phyloP scores from a whole-genome alignment of 1,140 invertebrate genomes.

The Sitodiplosis mosellana region DNA sequence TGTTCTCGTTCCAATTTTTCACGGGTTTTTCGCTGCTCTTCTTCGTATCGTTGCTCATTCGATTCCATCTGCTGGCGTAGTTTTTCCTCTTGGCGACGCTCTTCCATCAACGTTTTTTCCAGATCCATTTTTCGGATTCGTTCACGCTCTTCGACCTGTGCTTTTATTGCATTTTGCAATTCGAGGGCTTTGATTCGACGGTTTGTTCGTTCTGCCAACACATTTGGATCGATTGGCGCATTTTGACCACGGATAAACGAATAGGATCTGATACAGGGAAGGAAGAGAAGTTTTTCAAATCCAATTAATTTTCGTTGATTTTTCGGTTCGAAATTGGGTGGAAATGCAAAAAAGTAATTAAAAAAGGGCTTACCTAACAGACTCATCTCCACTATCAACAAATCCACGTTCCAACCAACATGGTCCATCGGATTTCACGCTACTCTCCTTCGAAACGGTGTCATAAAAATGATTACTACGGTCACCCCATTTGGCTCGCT shows the following conservation, averaged over 20 bases:
- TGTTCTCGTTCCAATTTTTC: conserved; percentile 34
- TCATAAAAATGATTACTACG: conserved; percentile 11
- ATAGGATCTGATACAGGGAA: not conserved
- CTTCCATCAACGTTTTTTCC: conserved; percentile 33
- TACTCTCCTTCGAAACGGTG: not conserved
- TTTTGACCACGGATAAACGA: conserved; percentile 45
- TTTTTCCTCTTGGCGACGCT: conserved; percentile 37
- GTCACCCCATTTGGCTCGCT: conserved; percentile 41
- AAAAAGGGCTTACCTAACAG: not conserved
- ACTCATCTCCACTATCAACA: conserved; percentile 21
- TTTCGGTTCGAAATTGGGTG: conserved; percentile 24
- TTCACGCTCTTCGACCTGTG: conserved; percentile 45
- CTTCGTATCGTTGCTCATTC: conserved; percentile 32
- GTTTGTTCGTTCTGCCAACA: conserved; percentile 38
- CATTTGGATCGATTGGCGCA: conserved; percentile 36
- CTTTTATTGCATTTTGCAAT: conserved; percentile 44
- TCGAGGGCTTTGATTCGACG: conserved; percentile 41
- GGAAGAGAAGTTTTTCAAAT: too few species aligned
- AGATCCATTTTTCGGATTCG: conserved; percentile 34
- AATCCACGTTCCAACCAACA: conserved; percentile 18
- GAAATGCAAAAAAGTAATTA: conserved; percentile 11
- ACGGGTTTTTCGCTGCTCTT: conserved; percentile 26
- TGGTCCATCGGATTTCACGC: conserved; percentile 10
- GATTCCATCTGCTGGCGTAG: conserved; percentile 34
- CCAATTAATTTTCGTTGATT: not conserved